Conservation (phyloP, 2,888 invertebrate genomes). For the Phorcus lineatus region DNA sequence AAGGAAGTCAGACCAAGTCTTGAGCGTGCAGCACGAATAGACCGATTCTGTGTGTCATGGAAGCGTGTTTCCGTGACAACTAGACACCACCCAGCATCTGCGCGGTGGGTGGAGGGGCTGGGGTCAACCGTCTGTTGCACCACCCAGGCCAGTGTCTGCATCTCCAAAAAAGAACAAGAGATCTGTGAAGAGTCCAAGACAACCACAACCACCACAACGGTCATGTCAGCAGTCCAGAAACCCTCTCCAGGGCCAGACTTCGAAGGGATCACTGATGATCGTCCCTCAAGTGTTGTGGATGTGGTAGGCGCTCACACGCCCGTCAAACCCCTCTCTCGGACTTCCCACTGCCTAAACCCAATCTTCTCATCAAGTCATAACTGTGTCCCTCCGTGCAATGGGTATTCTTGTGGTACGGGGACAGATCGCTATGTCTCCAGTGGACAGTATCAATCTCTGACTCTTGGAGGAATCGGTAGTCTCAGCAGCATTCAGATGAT, state of each 20-base stretch:
- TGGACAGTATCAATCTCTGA: slow-evolving; percentile 58
- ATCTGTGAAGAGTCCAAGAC: not conserved
- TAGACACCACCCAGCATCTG: not conserved
- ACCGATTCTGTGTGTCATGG: slow-evolving; percentile 41
- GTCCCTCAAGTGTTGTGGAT: slow-evolving; percentile 41
- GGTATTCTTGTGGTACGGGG: slow-evolving; percentile 28
- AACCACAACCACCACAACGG: not conserved
- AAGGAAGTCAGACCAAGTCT: slow-evolving; percentile 27
- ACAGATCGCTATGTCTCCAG: slow-evolving; percentile 40
- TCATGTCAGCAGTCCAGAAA: not conserved
- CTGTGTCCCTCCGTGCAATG: slow-evolving; percentile 35
- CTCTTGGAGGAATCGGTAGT: slow-evolving; percentile 55
- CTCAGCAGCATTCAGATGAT: slow-evolving; percentile 45
- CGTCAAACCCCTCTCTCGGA: not conserved
- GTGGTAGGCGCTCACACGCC: slow-evolving; percentile 35
- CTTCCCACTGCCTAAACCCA: not conserved
- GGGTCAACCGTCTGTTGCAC: not conserved
- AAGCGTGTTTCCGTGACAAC: slow-evolving; percentile 22
- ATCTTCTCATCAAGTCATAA: slow-evolving; percentile 25
- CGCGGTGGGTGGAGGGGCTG: slow-evolving; percentile 33
- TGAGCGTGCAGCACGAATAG: slow-evolving; percentile 37
- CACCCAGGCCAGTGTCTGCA: not conserved
- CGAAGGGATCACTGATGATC: slow-evolving; percentile 22
- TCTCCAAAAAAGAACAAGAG: slow-evolving; percentile 21
- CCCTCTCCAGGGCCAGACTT: not conserved